Evolutionary conservation across 1,140 invertebrate genomes (phyloP), one percentile per base, ranked within the genome.

Genomic region (Cotesia vestalis): DNA sequence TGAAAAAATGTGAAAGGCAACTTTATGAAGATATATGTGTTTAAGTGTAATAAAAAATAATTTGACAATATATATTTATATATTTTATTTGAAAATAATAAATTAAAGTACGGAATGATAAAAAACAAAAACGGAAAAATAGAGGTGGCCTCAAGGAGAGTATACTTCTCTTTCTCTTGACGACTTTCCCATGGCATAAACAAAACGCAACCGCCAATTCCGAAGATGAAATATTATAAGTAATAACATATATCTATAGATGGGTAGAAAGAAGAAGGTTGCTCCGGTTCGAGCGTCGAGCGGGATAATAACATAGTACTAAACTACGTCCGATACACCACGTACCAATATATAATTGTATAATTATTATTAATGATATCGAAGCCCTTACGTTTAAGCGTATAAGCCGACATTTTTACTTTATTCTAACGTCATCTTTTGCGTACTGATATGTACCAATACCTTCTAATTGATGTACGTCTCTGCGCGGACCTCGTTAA

Each of bases 311-410:
- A 87, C 84, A 86, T 76, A 81, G 82, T 83, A 85, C 85, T 87
- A 87, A 87, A 87, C 85, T 86, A 84, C 81, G 79, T 79, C 81
- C 79, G 81, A 63, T 63, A 55, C 66, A 68, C 64, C 57, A 62
- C 75, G 78, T 85, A 85, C 83, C 83, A 84, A 86, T 80, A 83
- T 87, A 83, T 87, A 87, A 86, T 87, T 87, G 84, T 86, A 87
- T 87, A 87, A 87, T 87, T 87, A 87, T 87, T 87, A 87, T 87
- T 87, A 87, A 87, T 86, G 85, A 86, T 86, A 87, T 87, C 85
- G 81, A 51, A 79, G 77, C 83, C 80, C 80, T 83, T 81, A 75
- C 78, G 73, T 76, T 86, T 82, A 82, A 85, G 81, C 79, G 79
- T 40, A 76, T 73, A 69, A 66, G 73, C 17, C 75, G 9, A 11